Evolutionary conservation across 2,888 invertebrate species (phyloP).

Genomic region (Tetropium fuscum): DNA sequence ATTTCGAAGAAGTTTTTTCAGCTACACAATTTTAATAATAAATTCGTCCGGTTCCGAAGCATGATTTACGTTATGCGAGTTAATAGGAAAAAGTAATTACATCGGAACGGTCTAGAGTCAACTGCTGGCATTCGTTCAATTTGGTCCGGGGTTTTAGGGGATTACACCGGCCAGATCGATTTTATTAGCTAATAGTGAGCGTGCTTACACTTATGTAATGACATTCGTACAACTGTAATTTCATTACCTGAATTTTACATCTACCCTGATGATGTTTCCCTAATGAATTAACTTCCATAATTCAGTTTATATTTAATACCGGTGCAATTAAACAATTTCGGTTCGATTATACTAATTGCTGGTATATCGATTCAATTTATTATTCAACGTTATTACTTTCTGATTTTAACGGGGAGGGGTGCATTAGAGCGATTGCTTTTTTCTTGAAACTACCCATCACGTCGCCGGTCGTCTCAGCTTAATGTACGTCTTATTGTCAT

Average conservation of each 20-base stretch:
- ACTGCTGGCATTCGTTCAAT: conserved; percentile 56
- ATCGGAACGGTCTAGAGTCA: conserved; percentile 47
- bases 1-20: too few species aligned
- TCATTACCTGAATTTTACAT: conserved; percentile 65
- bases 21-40: conserved; percentile 3
- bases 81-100: conserved; percentile 48
- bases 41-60: conserved; percentile 30
- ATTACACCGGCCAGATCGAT: conserved; percentile 62
- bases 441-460: not conserved
- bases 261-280: conserved; percentile 60
- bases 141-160: conserved; percentile 58
- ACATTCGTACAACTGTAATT: conserved; percentile 65
- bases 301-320: conserved; percentile 50
- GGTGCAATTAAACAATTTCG: conserved; percentile 50
- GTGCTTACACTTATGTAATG: conserved; percentile 65
- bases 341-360: conserved; percentile 41
- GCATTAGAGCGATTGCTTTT: conserved; percentile 10
- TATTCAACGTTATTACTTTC: conserved; percentile 20
- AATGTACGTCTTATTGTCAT: too few species aligned
- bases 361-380: conserved; percentile 31
- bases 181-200: conserved; percentile 65
- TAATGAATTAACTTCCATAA: conserved; percentile 57
- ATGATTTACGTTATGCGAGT: conserved; percentile 39
- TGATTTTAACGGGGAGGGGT: conserved; percentile 18
- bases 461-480: too few species aligned